These are phyloP conservation scores for Arctocebus calabarensis DNA, from an alignment of 2,797 vertebrate genomes.

Conservation along the genomic window DNA sequence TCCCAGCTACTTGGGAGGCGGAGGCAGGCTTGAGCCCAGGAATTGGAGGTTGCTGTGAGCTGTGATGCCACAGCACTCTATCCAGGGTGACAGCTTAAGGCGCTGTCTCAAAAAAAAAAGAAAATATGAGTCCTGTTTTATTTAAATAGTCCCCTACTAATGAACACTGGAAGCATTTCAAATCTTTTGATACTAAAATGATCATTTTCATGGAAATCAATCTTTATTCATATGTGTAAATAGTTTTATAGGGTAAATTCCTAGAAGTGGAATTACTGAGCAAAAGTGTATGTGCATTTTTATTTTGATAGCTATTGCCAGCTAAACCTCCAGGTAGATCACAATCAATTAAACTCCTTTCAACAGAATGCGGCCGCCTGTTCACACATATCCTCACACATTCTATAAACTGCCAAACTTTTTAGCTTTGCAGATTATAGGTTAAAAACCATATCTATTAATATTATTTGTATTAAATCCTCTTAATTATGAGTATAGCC, in stretches of 20 bases:
- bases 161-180: background rate
- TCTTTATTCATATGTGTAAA: background rate
- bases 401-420: background rate
- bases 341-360: background rate
- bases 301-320: background rate
- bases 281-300: background rate
- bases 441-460: background rate
- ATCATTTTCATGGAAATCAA: background rate
- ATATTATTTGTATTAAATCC: background rate
- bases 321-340: background rate
- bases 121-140: background rate
- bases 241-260: background rate
- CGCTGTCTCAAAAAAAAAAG: no score
- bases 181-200: conserved; percentile 15
- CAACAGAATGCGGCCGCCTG: background rate
- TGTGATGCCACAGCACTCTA: no score
- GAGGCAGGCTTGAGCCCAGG: no score
- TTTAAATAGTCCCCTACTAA: background rate
- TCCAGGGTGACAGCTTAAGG: no score
- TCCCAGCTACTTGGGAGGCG: no score
- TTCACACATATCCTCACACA: background rate
- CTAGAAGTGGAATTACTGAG: background rate
- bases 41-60: no score
- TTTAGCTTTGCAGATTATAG: background rate
- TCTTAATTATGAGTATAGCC: background rate